Evolutionary conservation across 2,797 vertebrate genomes (phyloP), one percentile per base, ranked within the genome.

Genomic region (Peromyscus nudipes): DNA sequence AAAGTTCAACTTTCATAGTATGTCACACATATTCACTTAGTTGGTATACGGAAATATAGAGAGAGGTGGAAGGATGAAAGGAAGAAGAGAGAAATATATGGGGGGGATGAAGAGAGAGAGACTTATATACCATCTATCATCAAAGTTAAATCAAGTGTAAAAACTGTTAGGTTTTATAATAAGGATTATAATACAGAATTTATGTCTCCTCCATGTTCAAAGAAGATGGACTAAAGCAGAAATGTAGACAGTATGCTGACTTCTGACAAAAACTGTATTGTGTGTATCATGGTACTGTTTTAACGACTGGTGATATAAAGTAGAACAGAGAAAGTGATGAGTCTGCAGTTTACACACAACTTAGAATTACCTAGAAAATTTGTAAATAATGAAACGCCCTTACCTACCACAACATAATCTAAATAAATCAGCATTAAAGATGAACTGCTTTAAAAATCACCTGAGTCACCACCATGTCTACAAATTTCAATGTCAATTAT

Each of bases 241-340:
- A 91, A 94, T 62, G 4, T 10, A 57, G 80, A 25, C 19, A 76
- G 1, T 34, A 12, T 69, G 7, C 75, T 14, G 0, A 55, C 37
- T 92, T 19, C 43, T 67, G 9, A 79, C 64, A 86, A 21, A 79
- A 73, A 94, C n/a, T 57, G 16, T n/a, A 87, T 89, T 94, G 43
- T 19, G 29, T 27, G 0, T 43, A 19, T 37, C 6, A 75, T 31
- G 81, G 4, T 57, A 80, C 12, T 86, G 55, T 77, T 27, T 88
- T 94, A 73, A 73, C 88, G 86, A 69, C 21, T 84, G 14, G 29
- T 87, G 65, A 31, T 83, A 37, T 79, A 29, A 88, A 77, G 49
- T n/a, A 80, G 11, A 60, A 1, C 79, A 16, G 21, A 43, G 43
- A 79, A 85, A 82, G 7, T 71, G 37, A 49, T 46, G 8, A 87